Evolutionary conservation across 2,888 invertebrate species (phyloP), one percentile per base, ranked within the genome.

Genomic region (Periphyllus acericola): DNA sequence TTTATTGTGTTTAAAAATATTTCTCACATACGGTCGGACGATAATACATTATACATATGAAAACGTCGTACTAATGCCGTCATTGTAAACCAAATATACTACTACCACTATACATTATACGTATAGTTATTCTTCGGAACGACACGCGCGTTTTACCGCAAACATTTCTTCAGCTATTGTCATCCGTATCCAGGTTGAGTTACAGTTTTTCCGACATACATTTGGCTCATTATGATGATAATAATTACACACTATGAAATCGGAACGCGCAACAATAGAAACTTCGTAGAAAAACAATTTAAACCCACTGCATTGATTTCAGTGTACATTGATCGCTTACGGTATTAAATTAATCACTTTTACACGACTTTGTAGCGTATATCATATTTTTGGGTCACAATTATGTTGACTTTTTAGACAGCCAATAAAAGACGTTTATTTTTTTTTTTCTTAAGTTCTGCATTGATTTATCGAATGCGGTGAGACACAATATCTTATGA

Each of bases 81-180:
- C 66, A 76, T 17, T 55, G 32, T 17, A 25, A 25, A 68, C 29
- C 40, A 40, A 40, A 81, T 14, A 25, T 21, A 68, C 17, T n/a
- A n/a, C n/a, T n/a, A n/a, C n/a, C n/a, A n/a, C n/a, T n/a, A n/a
- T n/a, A n/a, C n/a, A n/a, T n/a, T n/a, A n/a, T n/a, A n/a, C n/a
- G n/a, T n/a, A n/a, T 29, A n/a, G n/a, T 83, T 83, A 72, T 83
- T 76, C 8, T 76, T 32, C 29, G 25, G 21, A 60, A 40, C 25
- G 60, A 66, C 21, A 84, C 40, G 32, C 68, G 25, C 60, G 19
- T 66, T 66, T 46, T 29, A 21, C 75, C 83, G 40, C 75, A 76
- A 84, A 25, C 29, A 75, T 76, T 76, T 36, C 32, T 32, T 60
- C 21, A 14, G 40, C 40, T 75, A 84, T 84, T 84, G 60, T 75